Percentiles rank a stretch among this genome's conserved stretches.
phyloP scores from a whole-genome alignment of 2,113 vertebrate genomes.

The Corydoras maculifer region DNA sequence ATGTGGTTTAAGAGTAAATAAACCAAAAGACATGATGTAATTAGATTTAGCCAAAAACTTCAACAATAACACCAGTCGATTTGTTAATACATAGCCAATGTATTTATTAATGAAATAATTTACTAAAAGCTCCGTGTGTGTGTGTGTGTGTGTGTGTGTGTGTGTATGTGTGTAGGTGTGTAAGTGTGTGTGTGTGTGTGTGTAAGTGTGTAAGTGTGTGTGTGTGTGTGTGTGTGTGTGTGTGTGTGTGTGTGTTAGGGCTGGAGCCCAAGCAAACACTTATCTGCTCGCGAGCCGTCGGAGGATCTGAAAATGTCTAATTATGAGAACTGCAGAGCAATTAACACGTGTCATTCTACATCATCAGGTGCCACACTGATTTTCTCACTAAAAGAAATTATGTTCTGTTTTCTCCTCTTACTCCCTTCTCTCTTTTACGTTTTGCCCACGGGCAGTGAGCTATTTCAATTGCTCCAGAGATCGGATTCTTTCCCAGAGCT shows the following conservation, averaged over 20 bases:
- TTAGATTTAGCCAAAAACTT: too few relatives aligned
- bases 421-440: conserved; percentile 24
- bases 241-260: conserved; percentile 28
- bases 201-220: conserved; percentile 23
- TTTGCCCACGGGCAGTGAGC: conserved; percentile 50
- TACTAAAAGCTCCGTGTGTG: too few relatives aligned
- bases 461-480: too few relatives aligned
- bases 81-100: too few relatives aligned
- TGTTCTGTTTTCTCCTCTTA: conserved; percentile 35
- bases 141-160: conserved; percentile 27
- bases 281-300: conserved; percentile 68
- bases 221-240: conserved; percentile 15
- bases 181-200: conserved; percentile 16
- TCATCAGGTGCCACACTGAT: conserved; percentile 94
- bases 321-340: conserved; percentile 90
- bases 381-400: conserved; percentile 82
- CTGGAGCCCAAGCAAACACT: conserved; percentile 59
- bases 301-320: conserved; percentile 78
- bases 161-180: conserved; percentile 18
- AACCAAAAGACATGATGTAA: too few relatives aligned
- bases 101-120: too few relatives aligned
- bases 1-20: too few relatives aligned
- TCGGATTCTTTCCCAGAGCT: too few relatives aligned
- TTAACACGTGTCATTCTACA: conserved; percentile 96
- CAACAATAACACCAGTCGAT: too few relatives aligned